These are phyloP conservation scores for Globia sparganii DNA, from an alignment of 2,888 invertebrate species.

Conservation along the genomic window DNA sequence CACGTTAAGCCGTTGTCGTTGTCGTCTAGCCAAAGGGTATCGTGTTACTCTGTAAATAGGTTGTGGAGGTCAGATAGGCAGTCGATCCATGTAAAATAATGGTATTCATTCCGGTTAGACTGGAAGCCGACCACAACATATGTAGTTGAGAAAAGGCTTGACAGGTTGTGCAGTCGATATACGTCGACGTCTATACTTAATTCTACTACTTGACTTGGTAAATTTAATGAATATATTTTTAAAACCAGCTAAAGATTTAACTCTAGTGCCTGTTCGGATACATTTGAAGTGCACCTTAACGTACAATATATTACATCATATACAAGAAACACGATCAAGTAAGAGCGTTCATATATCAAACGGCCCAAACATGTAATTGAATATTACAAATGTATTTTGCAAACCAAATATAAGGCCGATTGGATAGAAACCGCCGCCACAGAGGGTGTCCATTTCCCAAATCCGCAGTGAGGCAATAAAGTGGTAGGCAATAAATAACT, in stretches of 20 bases:
- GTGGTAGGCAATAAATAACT: constrained; percentile 77
- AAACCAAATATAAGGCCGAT: constrained; percentile 69
- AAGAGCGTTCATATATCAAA: constrained; percentile 55
- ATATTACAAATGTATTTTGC: constrained; percentile 68
- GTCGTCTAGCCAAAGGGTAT: neutral
- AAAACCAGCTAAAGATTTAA: neutral
- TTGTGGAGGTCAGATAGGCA: neutral
- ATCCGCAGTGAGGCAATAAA: constrained; percentile 71
- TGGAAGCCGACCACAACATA: too few species aligned
- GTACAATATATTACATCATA: constrained; percentile 18
- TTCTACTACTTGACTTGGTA: too few species aligned
- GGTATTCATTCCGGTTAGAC: too few species aligned
- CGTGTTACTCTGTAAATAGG: neutral
- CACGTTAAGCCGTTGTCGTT: neutral
- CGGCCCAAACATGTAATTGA: constrained; percentile 63
- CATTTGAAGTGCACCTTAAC: neutral
- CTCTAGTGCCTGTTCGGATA: neutral
- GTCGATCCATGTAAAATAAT: neutral
- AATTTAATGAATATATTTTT: neutral
- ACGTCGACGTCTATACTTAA: neutral
- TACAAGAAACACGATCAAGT: constrained; percentile 34
- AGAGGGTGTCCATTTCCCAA: constrained; percentile 68
- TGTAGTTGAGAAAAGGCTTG: too few species aligned
- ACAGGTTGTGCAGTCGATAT: too few species aligned
- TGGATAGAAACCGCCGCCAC: constrained; percentile 69